phyloP scores from a whole-genome alignment of 2,113 vertebrate species.

The Halcyon senegalensis region DNA sequence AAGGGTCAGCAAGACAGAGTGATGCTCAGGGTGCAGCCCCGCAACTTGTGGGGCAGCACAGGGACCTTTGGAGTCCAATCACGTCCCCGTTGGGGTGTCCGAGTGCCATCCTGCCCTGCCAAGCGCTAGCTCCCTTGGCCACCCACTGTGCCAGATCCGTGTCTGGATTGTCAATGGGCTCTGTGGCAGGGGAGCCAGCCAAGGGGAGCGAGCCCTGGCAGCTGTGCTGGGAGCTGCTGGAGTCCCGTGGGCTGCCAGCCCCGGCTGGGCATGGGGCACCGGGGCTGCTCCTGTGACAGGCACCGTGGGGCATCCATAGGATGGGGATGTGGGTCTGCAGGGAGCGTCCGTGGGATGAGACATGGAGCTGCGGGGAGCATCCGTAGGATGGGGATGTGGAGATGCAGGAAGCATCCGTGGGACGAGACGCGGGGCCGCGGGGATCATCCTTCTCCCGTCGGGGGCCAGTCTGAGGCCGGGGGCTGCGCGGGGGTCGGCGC shows the following conservation, averaged over 20 bases:
- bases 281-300: background rate
- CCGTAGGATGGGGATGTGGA: rapidly evolving
- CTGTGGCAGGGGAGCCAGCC: background rate
- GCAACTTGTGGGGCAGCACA: rapidly evolving
- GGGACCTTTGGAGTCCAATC: rapidly evolving
- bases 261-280: rapidly evolving
- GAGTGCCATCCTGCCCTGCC: background rate
- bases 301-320: background rate
- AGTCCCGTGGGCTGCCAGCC: background rate
- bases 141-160: background rate
- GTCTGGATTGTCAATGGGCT: background rate
- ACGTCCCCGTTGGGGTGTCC: rapidly evolving
- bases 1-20: background rate
- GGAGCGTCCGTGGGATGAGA: background rate
- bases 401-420: background rate
- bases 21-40: background rate
- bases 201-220: background rate
- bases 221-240: rapidly evolving
- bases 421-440: background rate
- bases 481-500: background rate
- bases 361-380: background rate
- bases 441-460: background rate
- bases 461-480: background rate
- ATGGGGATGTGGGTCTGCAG: background rate
- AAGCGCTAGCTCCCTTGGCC: rapidly evolving